phyloP scores from a whole-genome alignment of 1,140 invertebrate species.

The Scaptomyza hsui region DNA sequence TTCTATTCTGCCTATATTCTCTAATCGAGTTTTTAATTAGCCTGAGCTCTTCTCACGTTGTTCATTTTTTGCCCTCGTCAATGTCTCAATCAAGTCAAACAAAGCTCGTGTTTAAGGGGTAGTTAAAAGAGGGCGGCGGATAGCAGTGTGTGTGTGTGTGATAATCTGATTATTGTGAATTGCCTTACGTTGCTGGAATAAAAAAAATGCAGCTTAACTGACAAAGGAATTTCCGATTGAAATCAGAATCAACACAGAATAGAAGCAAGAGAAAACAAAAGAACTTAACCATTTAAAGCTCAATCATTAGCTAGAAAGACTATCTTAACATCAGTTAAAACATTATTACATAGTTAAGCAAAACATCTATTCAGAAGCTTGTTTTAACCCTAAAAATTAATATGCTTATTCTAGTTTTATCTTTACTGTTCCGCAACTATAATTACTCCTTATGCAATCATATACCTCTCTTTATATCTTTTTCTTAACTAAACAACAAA shows the following conservation, averaged over 20 bases:
- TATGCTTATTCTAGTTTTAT: neutral
- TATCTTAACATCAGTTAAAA: neutral
- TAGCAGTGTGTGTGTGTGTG: slow-evolving; percentile 17
- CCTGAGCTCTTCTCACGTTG: slow-evolving; percentile 15
- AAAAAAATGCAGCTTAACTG: slow-evolving; percentile 22
- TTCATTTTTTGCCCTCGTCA: slow-evolving; percentile 39
- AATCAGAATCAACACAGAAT: slow-evolving; percentile 18
- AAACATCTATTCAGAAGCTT: too few relatives aligned
- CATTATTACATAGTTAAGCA: neutral
- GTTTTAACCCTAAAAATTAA: neutral
- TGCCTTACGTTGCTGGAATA: slow-evolving; percentile 10
- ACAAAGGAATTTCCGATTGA: slow-evolving; percentile 26
- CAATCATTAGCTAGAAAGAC: neutral
- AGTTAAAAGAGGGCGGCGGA: neutral
- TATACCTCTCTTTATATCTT: slow-evolving; percentile 13
- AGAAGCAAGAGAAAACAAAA: neutral
- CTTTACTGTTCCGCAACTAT: slow-evolving; percentile 2
- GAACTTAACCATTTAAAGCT: slow-evolving; percentile 2
- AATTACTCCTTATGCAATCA: slow-evolving; percentile 21
- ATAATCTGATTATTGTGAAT: slow-evolving; percentile 68
- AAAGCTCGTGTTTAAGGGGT: slow-evolving; percentile 22
- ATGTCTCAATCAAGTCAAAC: slow-evolving; percentile 62
- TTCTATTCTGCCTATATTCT: slow-evolving; percentile 15
- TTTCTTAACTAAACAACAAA: slow-evolving; percentile 20
- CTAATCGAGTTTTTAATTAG: slow-evolving; percentile 70